These are phyloP conservation scores for Papilio protenor DNA, from an alignment of 2,888 invertebrate genomes.

Conservation along the genomic window DNA sequence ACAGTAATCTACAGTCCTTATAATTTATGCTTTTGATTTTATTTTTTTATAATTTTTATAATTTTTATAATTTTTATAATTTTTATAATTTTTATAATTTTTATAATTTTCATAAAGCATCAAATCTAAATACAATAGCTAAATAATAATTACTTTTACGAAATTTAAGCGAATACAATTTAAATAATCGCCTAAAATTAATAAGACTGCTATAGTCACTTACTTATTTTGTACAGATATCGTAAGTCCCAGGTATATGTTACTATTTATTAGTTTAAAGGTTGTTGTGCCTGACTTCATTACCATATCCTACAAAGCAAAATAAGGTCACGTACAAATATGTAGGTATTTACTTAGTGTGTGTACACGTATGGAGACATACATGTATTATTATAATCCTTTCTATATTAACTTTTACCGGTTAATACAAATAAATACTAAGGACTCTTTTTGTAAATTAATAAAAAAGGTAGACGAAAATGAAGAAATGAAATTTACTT, in stretches of 20 bases:
- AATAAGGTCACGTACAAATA: conserved; percentile 5
- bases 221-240: not conserved
- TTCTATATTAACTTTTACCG: not conserved
- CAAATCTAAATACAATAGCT: too few species aligned
- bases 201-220: not conserved
- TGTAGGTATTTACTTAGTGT: not conserved
- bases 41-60: too few species aligned
- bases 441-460: not conserved
- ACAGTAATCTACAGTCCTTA: too few species aligned
- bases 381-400: not conserved
- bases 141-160: too few species aligned
- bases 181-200: not conserved
- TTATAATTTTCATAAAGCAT: too few species aligned
- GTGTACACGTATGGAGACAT: not conserved
- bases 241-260: not conserved
- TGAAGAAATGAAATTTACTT: not conserved
- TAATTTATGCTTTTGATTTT: too few species aligned
- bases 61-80: too few species aligned
- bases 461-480: not conserved
- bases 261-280: not conserved
- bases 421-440: not conserved
- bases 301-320: not conserved
- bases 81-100: too few species aligned
- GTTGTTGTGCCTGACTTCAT: not conserved
- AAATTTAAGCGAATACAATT: too few species aligned